These are phyloP conservation scores for Muschampia staudingeri DNA, from an alignment of 2,888 invertebrate genomes.

Conservation along the genomic window DNA sequence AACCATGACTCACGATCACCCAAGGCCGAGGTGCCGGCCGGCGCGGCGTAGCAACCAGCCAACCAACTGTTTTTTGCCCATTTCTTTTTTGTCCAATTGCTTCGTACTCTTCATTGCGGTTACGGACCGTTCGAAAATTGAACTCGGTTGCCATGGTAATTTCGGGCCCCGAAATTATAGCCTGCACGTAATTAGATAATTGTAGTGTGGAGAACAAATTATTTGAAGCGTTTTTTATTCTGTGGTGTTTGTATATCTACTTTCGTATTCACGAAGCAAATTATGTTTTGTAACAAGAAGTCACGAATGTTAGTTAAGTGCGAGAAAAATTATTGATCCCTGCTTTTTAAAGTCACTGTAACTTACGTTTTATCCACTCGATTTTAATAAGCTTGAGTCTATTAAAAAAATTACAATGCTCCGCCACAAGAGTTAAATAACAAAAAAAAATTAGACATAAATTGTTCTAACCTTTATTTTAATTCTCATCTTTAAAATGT, in stretches of 20 bases:
- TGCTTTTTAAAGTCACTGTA: slow-evolving; percentile 34
- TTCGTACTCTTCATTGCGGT: slow-evolving; percentile 75
- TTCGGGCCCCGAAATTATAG: slow-evolving; percentile 43
- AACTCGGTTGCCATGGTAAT: slow-evolving; percentile 63
- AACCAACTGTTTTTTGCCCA: slow-evolving; percentile 71
- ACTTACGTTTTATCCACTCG: slow-evolving; percentile 29
- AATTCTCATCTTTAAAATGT: neutral
- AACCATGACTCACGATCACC: slow-evolving; percentile 78
- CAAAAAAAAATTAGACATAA: neutral
- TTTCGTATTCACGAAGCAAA: slow-evolving; percentile 1
- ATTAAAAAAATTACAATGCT: neutral
- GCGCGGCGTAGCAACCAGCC: slow-evolving; percentile 80
- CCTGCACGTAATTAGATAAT: slow-evolving; percentile 30
- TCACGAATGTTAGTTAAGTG: slow-evolving; percentile 22
- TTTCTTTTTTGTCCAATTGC: slow-evolving; percentile 78
- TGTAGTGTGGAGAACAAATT: slow-evolving; percentile 28
- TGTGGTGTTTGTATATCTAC: neutral
- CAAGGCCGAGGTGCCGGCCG: slow-evolving; percentile 88
- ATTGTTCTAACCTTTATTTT: neutral
- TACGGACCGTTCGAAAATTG: slow-evolving; percentile 72
- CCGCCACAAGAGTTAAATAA: neutral
- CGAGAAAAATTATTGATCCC: neutral
- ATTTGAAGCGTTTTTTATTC: slow-evolving; percentile 30
- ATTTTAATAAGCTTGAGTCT: neutral
- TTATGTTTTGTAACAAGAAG: slow-evolving; percentile 2